These are phyloP conservation scores for Amphiprion clarkii DNA, from an alignment of 2,797 vertebrate genomes.

Conservation along the genomic window DNA sequence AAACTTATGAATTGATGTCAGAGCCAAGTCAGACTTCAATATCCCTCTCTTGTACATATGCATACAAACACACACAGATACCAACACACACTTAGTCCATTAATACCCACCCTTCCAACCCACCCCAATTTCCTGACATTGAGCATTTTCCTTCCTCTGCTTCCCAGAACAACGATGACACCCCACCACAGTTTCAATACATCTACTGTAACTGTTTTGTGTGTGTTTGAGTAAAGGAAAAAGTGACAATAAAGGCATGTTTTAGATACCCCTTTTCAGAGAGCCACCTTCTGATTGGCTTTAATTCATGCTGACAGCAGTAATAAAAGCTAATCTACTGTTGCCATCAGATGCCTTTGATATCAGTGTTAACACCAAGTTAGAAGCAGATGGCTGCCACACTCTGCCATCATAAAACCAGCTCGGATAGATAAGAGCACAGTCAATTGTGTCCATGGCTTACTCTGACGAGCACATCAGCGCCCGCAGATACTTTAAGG, in stretches of 20 bases:
- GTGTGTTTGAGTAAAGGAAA: constrained; percentile 38
- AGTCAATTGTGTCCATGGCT: not conserved
- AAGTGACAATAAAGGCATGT: constrained; percentile 35
- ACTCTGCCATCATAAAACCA: constrained; percentile 44
- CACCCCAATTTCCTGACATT: constrained; percentile 78
- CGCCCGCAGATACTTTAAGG: constrained; percentile 25
- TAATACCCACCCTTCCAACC: constrained; percentile 38
- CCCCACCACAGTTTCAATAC: constrained; percentile 53
- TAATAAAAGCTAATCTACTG: constrained; percentile 13
- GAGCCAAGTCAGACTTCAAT: constrained; percentile 40
- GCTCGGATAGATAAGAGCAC: constrained; percentile 18
- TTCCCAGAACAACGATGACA: constrained; percentile 75
- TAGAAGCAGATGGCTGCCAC: constrained; percentile 50
- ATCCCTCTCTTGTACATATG: constrained; percentile 21
- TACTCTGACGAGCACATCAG: constrained; percentile 17
- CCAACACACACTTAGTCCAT: constrained; percentile 57
- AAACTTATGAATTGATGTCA: constrained; percentile 23
- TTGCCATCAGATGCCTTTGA: constrained; percentile 36
- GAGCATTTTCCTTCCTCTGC: constrained; percentile 76
- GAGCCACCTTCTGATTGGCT: constrained; percentile 13
- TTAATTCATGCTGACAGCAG: constrained; percentile 19
- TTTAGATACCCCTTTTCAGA: constrained; percentile 19
- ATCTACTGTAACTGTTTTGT: constrained; percentile 47
- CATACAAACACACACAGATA: constrained; percentile 32
- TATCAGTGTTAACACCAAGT: constrained; percentile 62